Evolutionary conservation across 2,888 invertebrate species (phyloP), one percentile per base, ranked within the genome.

Genomic region (Apodemia hepburni): DNA sequence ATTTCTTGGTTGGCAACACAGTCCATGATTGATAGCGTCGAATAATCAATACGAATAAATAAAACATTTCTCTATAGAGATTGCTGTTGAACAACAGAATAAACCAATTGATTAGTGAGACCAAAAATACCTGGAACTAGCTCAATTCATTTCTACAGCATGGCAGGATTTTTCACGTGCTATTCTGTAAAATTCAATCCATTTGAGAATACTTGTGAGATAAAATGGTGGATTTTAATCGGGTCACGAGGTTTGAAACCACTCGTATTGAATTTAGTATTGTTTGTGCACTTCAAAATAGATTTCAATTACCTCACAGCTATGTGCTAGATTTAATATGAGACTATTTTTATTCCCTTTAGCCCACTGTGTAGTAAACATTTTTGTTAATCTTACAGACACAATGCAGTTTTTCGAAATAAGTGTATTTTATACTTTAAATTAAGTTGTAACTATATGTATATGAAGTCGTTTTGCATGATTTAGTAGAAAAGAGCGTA

Each of bases 161-260:
- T 11, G 3, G 29, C 54, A 29, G 54, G 54, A 57, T 15, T 57
- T 57, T 57, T 57, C 54, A n/a, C 54, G 27, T 29, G 54, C 54
- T 57, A 29, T 57, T 57, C 27, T 57, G 27, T 57, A 57, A 57
- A 57, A 57, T 57, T 29, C 54, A 57, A 57, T 57, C 29, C 54
- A 29, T 57, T 54, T 57, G 29, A 57, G 27, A 27, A 57, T 57
- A 57, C 54, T 57, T 57, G 15, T 57, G 54, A 57, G 54, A 57
- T 57, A 57, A 57, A 57, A 57, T 57, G 54, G 54, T 15, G 54
- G 22, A 57, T 57, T 54, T 27, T 15, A 54, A 54, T 54, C 54
- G 29, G 15, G 27, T 27, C 54, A 54, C 29, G 15, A 29, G 54
- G 54, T 29, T 54, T 54, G 54, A 15, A 27, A 15, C 7, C 27